phyloP scores from a whole-genome alignment of 2,888 invertebrate species.

The Drosophila neutralis region DNA sequence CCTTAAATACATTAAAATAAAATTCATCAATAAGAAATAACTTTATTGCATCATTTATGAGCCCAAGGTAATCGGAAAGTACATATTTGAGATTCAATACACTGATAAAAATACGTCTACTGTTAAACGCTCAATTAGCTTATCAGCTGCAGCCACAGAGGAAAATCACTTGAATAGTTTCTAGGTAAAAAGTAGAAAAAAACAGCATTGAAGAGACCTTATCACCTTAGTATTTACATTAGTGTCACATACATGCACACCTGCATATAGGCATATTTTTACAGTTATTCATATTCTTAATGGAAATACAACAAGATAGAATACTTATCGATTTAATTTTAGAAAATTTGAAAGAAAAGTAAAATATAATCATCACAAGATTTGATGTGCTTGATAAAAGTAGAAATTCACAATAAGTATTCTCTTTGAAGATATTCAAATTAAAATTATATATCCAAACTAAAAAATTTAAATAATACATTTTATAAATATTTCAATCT shows the following conservation, averaged over 20 bases:
- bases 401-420: not conserved
- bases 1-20: not conserved
- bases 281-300: not conserved
- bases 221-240: not conserved
- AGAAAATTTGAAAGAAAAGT: not conserved
- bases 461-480: not conserved
- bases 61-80: not conserved
- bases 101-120: not conserved
- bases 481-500: not conserved
- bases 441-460: not conserved
- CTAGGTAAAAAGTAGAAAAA: not conserved
- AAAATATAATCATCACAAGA: not conserved
- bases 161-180: not conserved
- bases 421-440: not conserved
- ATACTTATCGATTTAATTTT: not conserved
- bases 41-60: not conserved
- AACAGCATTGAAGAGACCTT: slow-evolving; percentile 10
- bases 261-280: not conserved
- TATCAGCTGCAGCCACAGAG: slow-evolving; percentile 6
- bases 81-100: not conserved
- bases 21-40: not conserved
- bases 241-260: not conserved
- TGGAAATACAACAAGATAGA: not conserved
- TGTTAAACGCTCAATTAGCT: slow-evolving; percentile 1
- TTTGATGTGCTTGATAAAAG: not conserved